Conservation (phyloP, 37 sponge, comb jelly and placozoan genomes). For the Trichoplax adhaerens region DNA sequence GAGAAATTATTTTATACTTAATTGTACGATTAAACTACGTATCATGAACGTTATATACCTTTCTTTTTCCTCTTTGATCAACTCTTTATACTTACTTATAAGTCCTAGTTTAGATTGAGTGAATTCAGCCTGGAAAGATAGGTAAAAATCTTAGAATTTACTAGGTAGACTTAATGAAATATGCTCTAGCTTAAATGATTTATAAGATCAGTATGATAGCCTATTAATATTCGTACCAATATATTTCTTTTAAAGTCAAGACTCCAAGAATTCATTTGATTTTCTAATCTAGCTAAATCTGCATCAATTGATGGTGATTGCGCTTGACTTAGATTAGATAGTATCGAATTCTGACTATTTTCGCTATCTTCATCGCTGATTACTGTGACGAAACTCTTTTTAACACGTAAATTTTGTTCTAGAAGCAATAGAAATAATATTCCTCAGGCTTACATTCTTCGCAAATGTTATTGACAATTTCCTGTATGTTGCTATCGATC, state of each 20-base stretch:
- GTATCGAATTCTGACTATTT: no score
- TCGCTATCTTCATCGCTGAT: no score
- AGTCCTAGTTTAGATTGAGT: constrained; percentile 44
- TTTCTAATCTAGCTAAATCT: constrained; percentile 41
- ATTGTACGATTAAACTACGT: neutral
- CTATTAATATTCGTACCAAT: constrained; percentile 33
- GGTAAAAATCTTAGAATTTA: neutral
- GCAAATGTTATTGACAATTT: no score
- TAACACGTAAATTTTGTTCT: no score
- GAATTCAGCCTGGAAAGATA: constrained; percentile 65
- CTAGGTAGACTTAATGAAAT: neutral
- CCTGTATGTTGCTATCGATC: no score
- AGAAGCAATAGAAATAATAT: no score
- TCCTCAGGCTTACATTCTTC: no score
- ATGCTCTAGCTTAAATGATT: no score
- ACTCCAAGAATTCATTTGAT: constrained; percentile 67
- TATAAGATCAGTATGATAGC: no score
- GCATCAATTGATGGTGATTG: constrained; percentile 16
- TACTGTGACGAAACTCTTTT: no score
- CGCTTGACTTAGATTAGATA: no score
- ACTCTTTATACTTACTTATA: constrained; percentile 24
- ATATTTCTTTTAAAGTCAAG: constrained; percentile 70
- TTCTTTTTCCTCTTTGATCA: constrained; percentile 28
- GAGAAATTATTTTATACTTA: neutral
- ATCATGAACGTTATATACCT: constrained; percentile 26